Evolutionary conservation across 2,888 invertebrate species (phyloP).

Genomic region (Caenorhabditis sp.): DNA sequence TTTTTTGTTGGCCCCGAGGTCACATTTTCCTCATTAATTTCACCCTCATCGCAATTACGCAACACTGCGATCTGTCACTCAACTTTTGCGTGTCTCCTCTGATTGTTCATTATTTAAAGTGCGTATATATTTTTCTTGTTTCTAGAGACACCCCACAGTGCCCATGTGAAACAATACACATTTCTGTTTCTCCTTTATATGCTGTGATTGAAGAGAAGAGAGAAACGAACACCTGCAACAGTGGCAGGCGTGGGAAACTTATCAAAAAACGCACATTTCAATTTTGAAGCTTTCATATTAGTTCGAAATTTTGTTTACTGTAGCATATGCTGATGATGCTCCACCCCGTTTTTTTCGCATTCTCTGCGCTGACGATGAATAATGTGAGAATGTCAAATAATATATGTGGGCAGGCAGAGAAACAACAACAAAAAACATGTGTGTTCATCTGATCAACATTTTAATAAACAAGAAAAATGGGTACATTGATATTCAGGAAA

Average conservation of each 20-base stretch:
- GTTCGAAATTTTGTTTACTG: not conserved
- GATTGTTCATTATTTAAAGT: too few relatives aligned
- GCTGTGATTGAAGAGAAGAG: constrained; percentile 2
- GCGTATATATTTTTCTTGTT: too few relatives aligned
- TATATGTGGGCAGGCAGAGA: not conserved
- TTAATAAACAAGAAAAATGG: too few relatives aligned
- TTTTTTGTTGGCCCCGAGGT: not conserved
- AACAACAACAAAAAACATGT: not conserved
- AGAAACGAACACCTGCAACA: constrained; percentile 10
- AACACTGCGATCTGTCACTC: not conserved
- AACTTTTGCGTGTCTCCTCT: not conserved
- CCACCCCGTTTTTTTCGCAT: not conserved
- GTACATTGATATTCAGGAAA: too few relatives aligned
- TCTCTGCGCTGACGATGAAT: not conserved
- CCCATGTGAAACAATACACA: not conserved
- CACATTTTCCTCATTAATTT: not conserved
- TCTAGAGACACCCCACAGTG: constrained; percentile 1
- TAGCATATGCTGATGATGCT: not conserved
- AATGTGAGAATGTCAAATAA: not conserved
- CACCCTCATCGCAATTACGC: not conserved
- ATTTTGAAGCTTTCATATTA: not conserved
- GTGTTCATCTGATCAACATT: not conserved
- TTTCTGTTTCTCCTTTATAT: not conserved
- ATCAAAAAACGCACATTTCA: not conserved
- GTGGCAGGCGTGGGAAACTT: not conserved